Evolutionary conservation across 2,113 vertebrate genomes (phyloP).

Genomic region (Entomyzon cyanotis): DNA sequence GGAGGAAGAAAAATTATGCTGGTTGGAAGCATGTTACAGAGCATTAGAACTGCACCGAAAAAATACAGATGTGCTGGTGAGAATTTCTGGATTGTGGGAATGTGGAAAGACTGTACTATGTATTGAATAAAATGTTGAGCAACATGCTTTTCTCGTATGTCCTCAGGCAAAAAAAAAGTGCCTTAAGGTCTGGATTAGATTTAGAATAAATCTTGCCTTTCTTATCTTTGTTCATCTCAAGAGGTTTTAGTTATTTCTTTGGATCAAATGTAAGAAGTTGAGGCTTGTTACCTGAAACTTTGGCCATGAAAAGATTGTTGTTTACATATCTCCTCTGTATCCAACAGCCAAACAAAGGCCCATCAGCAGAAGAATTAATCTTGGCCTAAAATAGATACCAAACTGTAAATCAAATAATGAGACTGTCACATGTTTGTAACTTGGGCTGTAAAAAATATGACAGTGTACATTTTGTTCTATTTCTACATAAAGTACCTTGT

Average conservation of each 20-base stretch:
- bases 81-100: background rate
- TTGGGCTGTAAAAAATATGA: background rate
- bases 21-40: conserved; percentile 86
- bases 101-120: background rate
- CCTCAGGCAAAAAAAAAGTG: background rate
- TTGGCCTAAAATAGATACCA: background rate
- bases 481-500: background rate
- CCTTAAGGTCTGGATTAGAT: background rate
- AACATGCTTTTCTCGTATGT: background rate
- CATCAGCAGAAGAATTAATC: background rate
- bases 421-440: background rate
- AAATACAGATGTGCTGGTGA: conserved; percentile 84
- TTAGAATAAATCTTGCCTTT: background rate
- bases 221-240: background rate
- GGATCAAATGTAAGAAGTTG: background rate
- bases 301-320: background rate
- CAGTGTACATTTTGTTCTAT: background rate
- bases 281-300: background rate
- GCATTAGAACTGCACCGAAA: conserved; percentile 86
- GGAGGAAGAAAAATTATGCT: conserved; percentile 77
- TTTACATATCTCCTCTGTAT: background rate
- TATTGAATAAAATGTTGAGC: background rate
- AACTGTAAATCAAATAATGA: background rate
- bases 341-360: background rate
- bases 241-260: background rate